Base-by-base conservation (phyloP, 2,113 vertebrate species). In the Strix aluco region DNA sequence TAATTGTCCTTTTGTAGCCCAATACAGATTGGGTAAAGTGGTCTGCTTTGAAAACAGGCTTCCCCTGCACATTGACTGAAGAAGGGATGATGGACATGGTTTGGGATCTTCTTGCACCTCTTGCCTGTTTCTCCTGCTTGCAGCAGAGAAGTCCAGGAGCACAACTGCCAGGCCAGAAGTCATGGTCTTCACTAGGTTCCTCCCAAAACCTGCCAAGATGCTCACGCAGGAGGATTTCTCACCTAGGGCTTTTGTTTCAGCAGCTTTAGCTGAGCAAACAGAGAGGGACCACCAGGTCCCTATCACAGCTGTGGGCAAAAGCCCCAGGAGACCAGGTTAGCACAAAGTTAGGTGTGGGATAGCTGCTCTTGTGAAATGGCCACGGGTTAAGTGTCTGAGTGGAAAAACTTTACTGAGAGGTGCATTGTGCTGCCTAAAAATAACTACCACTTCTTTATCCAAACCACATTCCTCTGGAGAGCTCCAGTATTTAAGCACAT, bases 341-440 rank as follows among this genome's bases (percentile, higher is more conserved):
- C 27, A 52, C 84, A 40, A 57, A 62, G 52, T 38, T 9, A 38
- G 81, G 77, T 86, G 38, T 77, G 51, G 74, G 80, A 84, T 17
- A 94, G 75, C 81, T 88, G 49, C 52, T 79, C 63, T 83, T 17
- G 8, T 10, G 27, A 91, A 94, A 93, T 84, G 54, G 85, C 59
- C 2, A 3, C 0, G 19, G 58, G 46, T 79, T 75, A 67, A 88
- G 62, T 27, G 72, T 34, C 90, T 74, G 88, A 84, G 69, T 95
- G 90, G 96, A 97, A 97, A 97, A 97, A 80, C 88, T 94, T 77
- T 18, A 88, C 91, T 95, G 58, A 95, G 95, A 96, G 91, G 84
- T 88, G 78, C 94, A 90, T 94, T 94, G 93, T 94, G 95, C 88
- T 84, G 90, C 78, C 88, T 96, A 96, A 97, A 97, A 96, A 96